phyloP scores from a whole-genome alignment of 2,888 invertebrate genomes.

The Matsumyia berberina region DNA sequence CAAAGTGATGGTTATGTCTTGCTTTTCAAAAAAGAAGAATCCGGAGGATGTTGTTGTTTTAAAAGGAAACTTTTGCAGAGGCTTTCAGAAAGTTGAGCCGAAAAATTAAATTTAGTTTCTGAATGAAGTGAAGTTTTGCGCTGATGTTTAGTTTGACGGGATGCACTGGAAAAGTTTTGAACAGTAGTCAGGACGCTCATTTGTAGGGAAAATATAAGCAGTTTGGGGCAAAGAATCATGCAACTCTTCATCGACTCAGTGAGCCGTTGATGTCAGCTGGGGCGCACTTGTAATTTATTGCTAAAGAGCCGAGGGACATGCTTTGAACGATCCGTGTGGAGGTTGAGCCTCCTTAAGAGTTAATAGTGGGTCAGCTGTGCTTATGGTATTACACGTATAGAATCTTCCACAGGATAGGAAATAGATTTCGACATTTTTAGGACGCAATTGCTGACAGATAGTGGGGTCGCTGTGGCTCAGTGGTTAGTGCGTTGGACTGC shows the following conservation, averaged over 20 bases:
- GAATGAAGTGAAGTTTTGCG: slow-evolving; percentile 25
- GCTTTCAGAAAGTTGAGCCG: slow-evolving; percentile 6
- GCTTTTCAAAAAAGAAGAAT: slow-evolving; percentile 25
- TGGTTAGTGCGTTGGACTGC: no score
- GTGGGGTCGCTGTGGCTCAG: no score
- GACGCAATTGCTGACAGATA: no score
- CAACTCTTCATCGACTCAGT: not conserved
- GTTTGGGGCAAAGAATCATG: not conserved
- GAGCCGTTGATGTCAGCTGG: not conserved
- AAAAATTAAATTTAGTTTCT: slow-evolving; percentile 10
- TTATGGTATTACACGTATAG: no score
- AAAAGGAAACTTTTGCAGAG: slow-evolving; percentile 9
- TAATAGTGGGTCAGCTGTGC: no score
- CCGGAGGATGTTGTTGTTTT: slow-evolving; percentile 21
- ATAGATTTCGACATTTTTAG: no score
- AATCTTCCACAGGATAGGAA: no score
- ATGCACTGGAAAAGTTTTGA: not conserved
- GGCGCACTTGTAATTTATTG: no score
- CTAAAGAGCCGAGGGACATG: no score
- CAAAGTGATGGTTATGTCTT: slow-evolving; percentile 42
- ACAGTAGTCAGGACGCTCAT: not conserved
- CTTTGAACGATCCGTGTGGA: no score
- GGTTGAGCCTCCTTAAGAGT: no score
- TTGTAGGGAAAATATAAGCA: not conserved
- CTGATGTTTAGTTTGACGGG: not conserved